Conservation (phyloP, 1,140 invertebrate species). For the Atopsyche davidsoni region DNA sequence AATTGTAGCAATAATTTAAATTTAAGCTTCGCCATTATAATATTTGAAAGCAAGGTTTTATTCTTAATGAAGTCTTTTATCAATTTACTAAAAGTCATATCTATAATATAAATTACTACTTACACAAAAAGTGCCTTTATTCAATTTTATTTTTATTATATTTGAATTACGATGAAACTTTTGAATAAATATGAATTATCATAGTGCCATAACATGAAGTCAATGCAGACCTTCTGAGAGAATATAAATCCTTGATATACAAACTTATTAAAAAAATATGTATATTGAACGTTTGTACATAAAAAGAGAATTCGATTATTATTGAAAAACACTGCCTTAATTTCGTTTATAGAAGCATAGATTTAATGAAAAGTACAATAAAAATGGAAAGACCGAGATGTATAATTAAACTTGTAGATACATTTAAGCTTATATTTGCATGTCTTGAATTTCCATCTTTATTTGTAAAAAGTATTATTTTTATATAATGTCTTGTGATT, state of each 20-base stretch:
- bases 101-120: no score
- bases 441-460: conserved; percentile 8
- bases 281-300: neutral
- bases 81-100: no score
- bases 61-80: no score
- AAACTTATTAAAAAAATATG: conserved; percentile 1
- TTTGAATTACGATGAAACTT: neutral
- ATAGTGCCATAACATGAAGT: no score
- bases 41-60: no score
- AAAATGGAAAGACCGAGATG: neutral
- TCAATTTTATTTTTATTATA: neutral
- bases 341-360: conserved; percentile 3
- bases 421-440: neutral
- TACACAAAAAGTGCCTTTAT: no score
- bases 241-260: neutral
- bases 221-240: no score
- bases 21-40: no score
- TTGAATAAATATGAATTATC: conserved; percentile 3
- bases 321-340: neutral
- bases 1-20: no score
- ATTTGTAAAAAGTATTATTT: conserved; percentile 18
- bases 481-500: conserved; percentile 7
- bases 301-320: neutral
- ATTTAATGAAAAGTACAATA: neutral
- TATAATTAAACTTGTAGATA: conserved; percentile 1